These are phyloP conservation scores for Tor tambroides DNA, from an alignment of 2,113 vertebrate genomes.

Conservation along the genomic window DNA sequence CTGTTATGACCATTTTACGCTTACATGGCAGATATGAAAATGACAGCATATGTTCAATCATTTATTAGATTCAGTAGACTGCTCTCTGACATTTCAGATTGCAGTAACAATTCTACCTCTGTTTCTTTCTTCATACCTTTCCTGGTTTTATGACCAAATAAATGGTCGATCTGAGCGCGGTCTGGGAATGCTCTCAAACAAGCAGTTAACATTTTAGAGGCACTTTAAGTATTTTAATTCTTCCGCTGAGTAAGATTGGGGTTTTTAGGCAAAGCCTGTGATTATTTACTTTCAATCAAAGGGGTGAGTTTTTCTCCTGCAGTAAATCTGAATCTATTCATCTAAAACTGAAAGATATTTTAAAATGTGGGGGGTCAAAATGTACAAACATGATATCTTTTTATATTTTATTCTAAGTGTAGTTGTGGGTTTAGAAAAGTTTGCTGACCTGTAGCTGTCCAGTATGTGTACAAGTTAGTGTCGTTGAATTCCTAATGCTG, in stretches of 20 bases:
- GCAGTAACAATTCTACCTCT: background rate
- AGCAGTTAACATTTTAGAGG: slow-evolving; percentile 53
- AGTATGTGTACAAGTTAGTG: background rate
- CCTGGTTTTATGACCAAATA: slow-evolving; percentile 23
- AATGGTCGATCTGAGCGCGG: slow-evolving; percentile 17
- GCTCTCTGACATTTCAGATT: background rate
- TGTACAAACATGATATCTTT: background rate
- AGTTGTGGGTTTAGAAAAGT: background rate
- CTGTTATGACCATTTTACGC: slow-evolving; percentile 22
- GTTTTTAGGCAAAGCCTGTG: background rate
- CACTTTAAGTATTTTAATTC: slow-evolving; percentile 41
- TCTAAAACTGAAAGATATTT: background rate
- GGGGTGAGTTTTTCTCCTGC: background rate
- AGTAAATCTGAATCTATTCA: background rate
- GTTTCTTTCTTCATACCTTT: background rate
- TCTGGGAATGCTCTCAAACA: slow-evolving; percentile 49
- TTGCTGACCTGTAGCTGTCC: background rate
- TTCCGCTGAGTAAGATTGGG: slow-evolving; percentile 17
- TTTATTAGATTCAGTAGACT: background rate
- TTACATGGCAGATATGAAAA: slow-evolving; percentile 9
- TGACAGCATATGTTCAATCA: background rate
- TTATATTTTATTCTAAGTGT: background rate
- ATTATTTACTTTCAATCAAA: slow-evolving; percentile 20
- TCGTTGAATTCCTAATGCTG: background rate
- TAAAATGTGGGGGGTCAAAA: background rate